Conservation (phyloP, 2,113 vertebrate species). For the Alosa alosa region DNA sequence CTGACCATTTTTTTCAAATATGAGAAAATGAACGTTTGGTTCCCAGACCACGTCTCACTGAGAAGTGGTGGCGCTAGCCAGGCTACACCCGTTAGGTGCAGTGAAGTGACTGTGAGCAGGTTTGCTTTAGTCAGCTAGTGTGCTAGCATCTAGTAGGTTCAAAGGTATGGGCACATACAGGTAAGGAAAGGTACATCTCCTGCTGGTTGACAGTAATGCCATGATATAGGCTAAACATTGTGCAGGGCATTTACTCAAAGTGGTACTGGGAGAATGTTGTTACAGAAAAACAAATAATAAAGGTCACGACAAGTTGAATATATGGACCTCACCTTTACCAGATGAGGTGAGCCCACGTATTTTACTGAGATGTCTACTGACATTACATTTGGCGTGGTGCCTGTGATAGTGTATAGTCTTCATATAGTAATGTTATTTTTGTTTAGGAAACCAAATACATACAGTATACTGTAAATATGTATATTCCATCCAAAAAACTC, state of each 20-base stretch:
- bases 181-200: background rate
- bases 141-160: background rate
- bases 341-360: too few species aligned
- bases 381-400: background rate
- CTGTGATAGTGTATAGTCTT: background rate
- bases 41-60: too few species aligned
- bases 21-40: too few species aligned
- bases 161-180: background rate
- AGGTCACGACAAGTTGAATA: background rate
- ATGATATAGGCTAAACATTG: background rate
- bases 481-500: background rate
- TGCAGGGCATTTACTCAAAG: background rate
- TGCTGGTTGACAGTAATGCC: background rate
- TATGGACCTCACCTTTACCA: background rate
- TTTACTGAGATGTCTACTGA: background rate
- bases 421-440: constrained; percentile 1
- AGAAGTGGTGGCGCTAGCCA: too few species aligned
- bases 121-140: background rate
- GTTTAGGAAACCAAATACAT: background rate
- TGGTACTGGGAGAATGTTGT: background rate
- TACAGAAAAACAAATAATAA: background rate
- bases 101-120: background rate
- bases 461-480: constrained; percentile 5
- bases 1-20: too few species aligned
- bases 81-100: background rate